A percentile compares a stretch with the other conserved stretches of the same genome.
These are phyloP conservation scores for Schlechtendalia chinensis DNA, from an alignment of 1,140 invertebrate species.

Conservation along the genomic window DNA sequence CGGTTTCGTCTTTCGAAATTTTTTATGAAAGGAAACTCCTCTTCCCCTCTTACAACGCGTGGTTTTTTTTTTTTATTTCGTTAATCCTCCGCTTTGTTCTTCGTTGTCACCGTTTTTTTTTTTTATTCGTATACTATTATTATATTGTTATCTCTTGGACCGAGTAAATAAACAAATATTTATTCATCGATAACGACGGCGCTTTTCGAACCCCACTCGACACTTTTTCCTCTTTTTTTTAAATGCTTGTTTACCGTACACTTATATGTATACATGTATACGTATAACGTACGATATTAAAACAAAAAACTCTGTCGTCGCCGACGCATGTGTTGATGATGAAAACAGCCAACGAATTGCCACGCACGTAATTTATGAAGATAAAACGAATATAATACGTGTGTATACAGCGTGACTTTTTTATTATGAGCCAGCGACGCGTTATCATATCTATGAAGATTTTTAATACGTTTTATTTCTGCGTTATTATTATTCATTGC, in stretches of 20 bases:
- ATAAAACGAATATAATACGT: no score
- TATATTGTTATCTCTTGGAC: slow-evolving; percentile 52
- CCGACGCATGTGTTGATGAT: background rate
- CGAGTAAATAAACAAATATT: slow-evolving; percentile 41
- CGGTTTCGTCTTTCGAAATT: no score
- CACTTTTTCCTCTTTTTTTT: no score
- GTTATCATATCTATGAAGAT: no score
- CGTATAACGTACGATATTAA: background rate
- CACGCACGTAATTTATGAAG: background rate
- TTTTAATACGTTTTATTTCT: no score
- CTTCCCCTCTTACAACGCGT: background rate
- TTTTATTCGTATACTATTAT: no score
- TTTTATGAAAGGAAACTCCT: no score
- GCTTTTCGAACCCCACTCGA: background rate
- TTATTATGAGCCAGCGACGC: no score
- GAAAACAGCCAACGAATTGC: background rate
- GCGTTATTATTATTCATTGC: no score
- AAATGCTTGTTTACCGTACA: background rate
- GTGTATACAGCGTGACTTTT: no score
- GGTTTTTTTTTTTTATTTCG: background rate
- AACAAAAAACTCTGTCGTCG: background rate
- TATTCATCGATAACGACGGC: slow-evolving; percentile 29
- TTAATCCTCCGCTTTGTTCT: background rate
- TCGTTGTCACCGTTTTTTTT: background rate
- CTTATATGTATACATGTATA: no score